Percentiles rank a stretch among this genome's conserved stretches.
phyloP scores from a whole-genome alignment of 2,797 vertebrate species.

The Linurgus olivaceus region DNA sequence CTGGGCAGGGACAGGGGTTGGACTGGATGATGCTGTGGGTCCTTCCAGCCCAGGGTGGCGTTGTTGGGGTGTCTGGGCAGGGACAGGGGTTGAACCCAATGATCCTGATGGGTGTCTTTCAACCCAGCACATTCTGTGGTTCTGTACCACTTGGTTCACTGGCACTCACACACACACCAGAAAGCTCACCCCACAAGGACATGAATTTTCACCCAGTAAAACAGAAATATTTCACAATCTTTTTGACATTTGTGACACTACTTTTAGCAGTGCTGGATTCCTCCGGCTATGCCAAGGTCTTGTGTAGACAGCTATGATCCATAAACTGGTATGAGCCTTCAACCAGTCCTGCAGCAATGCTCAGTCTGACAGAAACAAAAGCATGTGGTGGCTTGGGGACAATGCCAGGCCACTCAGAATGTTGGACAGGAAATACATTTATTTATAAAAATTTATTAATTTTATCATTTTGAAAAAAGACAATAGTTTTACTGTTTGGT shows the following conservation, averaged over 20 bases:
- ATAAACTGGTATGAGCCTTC: not conserved
- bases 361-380: not conserved
- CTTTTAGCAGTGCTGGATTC: not conserved
- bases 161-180: not conserved
- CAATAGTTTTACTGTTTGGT: not conserved
- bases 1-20: not conserved
- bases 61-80: not conserved
- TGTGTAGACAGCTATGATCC: not conserved
- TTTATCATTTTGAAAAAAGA: not conserved
- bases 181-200: not conserved
- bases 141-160: not conserved
- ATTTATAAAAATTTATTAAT: not conserved
- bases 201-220: not conserved
- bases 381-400: accelerated
- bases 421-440: not conserved
- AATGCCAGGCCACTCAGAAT: not conserved
- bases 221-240: not conserved
- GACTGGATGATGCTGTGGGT: not conserved
- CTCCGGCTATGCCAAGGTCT: not conserved
- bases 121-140: not conserved
- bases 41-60: not conserved
- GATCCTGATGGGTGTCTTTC: not conserved
- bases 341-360: not conserved
- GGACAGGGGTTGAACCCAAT: accelerated
- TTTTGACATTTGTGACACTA: not conserved